Base-by-base conservation (phyloP, 2,888 invertebrate species). In the Sycophila texana region DNA sequence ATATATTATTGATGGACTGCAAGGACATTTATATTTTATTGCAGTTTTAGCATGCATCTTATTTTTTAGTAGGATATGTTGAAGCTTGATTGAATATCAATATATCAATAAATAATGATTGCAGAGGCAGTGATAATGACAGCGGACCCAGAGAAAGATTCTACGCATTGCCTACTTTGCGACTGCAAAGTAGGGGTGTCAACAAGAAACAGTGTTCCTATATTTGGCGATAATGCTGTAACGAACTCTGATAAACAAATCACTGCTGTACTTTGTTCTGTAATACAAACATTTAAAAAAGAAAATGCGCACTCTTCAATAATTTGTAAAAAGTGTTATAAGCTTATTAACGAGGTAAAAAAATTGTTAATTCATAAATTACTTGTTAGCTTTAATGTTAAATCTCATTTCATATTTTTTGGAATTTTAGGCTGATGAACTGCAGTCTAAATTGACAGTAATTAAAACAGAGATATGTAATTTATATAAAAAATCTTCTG, bases 291-390 rank as follows among this genome's bases (percentile, higher is more conserved):
- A 75, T 90, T 95, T 0, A 90, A 88, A 10, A 91, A 93, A 83
- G 91, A 92, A 1, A 89, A 87, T 57, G 92, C 92, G 0, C 93
- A 94, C 80, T 92, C 93, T 0, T 90, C 90, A 67, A 88, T 93
- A 20, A 86, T 95, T 2, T 96, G 95, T 88, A 94, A 93, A 86
- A 94, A 94, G 84, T 96, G 95, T 87, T 93, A 92, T 83, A 93
- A 93, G 86, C 86, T 92, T 10, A 92, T 94, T 68, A 91, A 92
- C 22, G 94, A 95, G 89, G 90, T 91, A 78, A 74, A 65, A 51
- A n/a, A 22, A 1, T 72, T 26, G 26, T 58, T 65, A 12, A 4
- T 14, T 22, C 0, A 39, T 12, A 26, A 39, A 26, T 22, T 51
- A 16, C 5, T 39, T 71, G 49, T 26, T 16, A 26, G 51, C 1